These are phyloP conservation scores for Toxotes lorentzi DNA, from an alignment of 2,797 vertebrate species.

Conservation along the genomic window DNA sequence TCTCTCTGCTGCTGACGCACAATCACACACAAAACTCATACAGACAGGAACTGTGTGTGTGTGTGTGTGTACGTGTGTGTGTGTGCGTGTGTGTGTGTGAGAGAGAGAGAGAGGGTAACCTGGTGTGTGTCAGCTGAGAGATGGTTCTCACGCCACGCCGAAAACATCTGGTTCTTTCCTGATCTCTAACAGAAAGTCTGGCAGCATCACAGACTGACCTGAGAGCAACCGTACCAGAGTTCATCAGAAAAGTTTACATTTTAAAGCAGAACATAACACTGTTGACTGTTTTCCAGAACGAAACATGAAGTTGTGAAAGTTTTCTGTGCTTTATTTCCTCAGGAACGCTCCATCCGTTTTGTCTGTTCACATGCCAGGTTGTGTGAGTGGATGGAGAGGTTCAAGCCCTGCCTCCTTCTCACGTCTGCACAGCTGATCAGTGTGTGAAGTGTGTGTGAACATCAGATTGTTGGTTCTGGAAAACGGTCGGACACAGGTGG, in stretches of 20 bases:
- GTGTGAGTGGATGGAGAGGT: no score
- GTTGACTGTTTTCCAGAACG: no score
- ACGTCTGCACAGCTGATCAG: no score
- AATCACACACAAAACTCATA: no score
- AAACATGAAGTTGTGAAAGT: no score
- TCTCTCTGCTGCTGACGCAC: neutral
- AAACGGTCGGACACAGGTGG: no score
- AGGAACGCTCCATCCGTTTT: no score
- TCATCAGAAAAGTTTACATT: neutral
- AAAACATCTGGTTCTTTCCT: conserved; percentile 56
- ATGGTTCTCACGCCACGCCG: conserved; percentile 34
- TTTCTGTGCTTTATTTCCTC: no score
- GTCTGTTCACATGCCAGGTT: no score
- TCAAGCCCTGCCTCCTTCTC: no score
- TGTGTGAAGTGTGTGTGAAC: no score
- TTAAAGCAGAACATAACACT: neutral
- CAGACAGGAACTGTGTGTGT: neutral
- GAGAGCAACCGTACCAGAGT: conserved; percentile 7
- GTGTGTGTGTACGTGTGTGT: conserved; percentile 6
- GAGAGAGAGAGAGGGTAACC: neutral
- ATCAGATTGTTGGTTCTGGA: no score
- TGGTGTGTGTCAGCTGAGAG: conserved; percentile 29
- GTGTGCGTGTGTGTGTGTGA: conserved; percentile 8
- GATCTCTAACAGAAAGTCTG: conserved; percentile 24
- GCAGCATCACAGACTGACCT: conserved; percentile 2